Evolutionary conservation across 2,797 vertebrate genomes (phyloP).

Genomic region (Hyperoplus lanceolatus): DNA sequence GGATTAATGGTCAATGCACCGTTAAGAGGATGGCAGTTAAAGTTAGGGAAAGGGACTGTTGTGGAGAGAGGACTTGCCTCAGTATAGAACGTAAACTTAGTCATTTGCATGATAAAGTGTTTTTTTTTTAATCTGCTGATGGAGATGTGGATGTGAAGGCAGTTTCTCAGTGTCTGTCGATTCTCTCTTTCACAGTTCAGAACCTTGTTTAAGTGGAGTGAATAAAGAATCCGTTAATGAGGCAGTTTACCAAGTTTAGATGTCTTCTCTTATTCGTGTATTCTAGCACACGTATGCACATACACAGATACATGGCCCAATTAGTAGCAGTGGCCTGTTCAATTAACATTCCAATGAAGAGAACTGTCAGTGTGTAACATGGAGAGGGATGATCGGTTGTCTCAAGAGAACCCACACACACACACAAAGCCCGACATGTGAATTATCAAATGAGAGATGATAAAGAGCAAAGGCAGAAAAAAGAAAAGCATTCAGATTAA

Average conservation of each 20-base stretch:
- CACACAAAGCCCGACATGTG: conserved; percentile 4
- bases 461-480: neutral
- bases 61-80: conserved; percentile 20
- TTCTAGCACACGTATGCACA: neutral
- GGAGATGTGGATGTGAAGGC: conserved; percentile 20
- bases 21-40: conserved; percentile 33
- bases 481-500: neutral
- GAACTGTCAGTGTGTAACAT: conserved; percentile 49
- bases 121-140: conserved; percentile 49
- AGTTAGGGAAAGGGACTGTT: conserved; percentile 23
- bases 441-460: conserved; percentile 15
- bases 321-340: conserved; percentile 46
- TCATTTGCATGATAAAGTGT: conserved; percentile 29
- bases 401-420: conserved; percentile 28
- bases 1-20: conserved; percentile 48
- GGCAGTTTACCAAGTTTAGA: conserved; percentile 43
- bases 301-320: conserved; percentile 34
- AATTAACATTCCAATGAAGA: conserved; percentile 58
- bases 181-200: conserved; percentile 21
- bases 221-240: conserved; percentile 43
- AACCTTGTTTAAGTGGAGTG: conserved; percentile 45
- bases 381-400: conserved; percentile 35
- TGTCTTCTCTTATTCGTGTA: conserved; percentile 39
- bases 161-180: neutral
- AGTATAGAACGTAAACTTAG: conserved; percentile 15